Evolutionary conservation across 2,113 vertebrate species (phyloP), one percentile per base, ranked within the genome.

Genomic region (Paradoxurus hermaphroditus): DNA sequence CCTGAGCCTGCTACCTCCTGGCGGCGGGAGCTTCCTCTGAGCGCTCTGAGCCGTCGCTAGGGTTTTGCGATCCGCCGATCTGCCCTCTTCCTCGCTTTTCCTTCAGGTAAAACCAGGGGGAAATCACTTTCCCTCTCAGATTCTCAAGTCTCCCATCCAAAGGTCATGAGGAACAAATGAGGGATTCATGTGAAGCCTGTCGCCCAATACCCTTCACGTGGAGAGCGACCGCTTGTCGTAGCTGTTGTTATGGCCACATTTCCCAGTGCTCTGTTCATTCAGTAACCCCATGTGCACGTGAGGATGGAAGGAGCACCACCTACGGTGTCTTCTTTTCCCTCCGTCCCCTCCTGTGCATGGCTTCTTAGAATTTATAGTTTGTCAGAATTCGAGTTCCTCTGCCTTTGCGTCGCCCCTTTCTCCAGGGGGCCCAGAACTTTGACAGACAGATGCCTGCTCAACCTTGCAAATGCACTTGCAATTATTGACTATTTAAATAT

Each of bases 401-500:
- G 84, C 65, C n/a, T 92, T 92, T 34, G 4, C 10, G 11, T 59
- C n/a, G 39, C 73, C 25, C 36, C 79, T 70, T 96, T 95, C 67
- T 93, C 96, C 41, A 72, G 53, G 49, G 51, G 27, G 14, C 65
- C 77, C 83, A 49, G 85, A 94, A 96, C 36, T 85, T 96, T 36
- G 79, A 10, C 93, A 93, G 78, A 53, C 62, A 93, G 85, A 65
- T 84, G 70, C 12, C 75, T 88, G 59, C 36, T 92, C 84, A 49
- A 34, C 46, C 94, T 96, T 92, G 87, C 94, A 96, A 90, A 84
- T 78, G 31, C 27, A 67, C 72, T 86, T n/a, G 75, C 39, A 90
- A 70, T 82, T 90, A 90, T 34, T 95, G 96, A 84, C 92, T 95
- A 75, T 95, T 98, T 92, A 94, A 92, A 89, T 96, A 91, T 88